A percentile compares a stretch with the other conserved stretches of the same genome.
Conservation (phyloP, 2,113 vertebrate species). For the Vulpes ferrilata region DNA sequence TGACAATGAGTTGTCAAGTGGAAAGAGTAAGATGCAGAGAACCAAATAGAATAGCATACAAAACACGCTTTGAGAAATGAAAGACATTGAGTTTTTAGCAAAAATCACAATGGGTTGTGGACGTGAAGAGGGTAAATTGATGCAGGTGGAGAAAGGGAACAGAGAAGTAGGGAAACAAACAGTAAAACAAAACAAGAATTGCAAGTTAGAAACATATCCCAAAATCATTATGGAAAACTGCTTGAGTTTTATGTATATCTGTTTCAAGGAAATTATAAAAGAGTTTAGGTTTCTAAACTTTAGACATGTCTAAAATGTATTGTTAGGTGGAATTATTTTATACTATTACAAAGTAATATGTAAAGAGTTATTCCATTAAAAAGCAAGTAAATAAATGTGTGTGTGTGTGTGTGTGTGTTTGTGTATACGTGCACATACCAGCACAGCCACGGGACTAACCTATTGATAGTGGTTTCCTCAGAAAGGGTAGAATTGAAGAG, state of each 20-base stretch:
- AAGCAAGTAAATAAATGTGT: not conserved
- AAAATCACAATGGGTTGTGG: not conserved
- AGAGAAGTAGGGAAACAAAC: not conserved
- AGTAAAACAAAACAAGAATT: not conserved
- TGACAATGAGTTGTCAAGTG: not conserved
- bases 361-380: not conserved
- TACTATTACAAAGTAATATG: not conserved
- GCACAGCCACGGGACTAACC: not conserved
- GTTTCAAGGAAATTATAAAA: not conserved
- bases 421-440: not conserved
- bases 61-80: not conserved
- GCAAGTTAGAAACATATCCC: not conserved
- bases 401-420: not conserved
- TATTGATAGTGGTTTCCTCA: not conserved
- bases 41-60: not conserved
- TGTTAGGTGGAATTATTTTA: not conserved
- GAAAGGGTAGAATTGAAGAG: not conserved
- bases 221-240: not conserved
- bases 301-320: not conserved
- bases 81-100: not conserved
- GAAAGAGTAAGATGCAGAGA: not conserved
- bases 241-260: not conserved
- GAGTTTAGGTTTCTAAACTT: not conserved
- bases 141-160: not conserved
- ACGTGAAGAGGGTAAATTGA: not conserved